Evolutionary conservation across 2,888 invertebrate genomes (phyloP).

Genomic region (Spialia ferax): DNA sequence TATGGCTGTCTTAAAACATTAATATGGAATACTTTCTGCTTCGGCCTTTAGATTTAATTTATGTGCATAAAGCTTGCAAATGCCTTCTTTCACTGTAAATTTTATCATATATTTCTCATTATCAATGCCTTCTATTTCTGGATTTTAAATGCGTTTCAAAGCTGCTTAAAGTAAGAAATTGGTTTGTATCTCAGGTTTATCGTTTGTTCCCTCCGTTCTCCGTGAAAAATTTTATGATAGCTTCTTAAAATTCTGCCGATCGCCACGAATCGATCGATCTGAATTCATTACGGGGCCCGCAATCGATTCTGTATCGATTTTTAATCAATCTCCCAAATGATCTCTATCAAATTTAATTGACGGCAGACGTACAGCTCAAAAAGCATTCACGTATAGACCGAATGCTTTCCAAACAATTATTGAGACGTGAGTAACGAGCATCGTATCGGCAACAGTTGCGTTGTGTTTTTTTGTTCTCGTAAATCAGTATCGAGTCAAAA

Average conservation of each 20-base stretch:
- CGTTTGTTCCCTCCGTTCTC: constrained; percentile 51
- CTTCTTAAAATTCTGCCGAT: constrained; percentile 61
- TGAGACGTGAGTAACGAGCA: constrained; percentile 55
- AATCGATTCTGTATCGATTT: constrained; percentile 71
- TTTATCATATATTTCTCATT: constrained; percentile 25
- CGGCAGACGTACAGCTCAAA: constrained; percentile 61
- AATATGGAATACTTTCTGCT: constrained; percentile 39
- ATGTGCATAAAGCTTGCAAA: constrained; percentile 32
- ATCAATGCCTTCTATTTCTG: constrained; percentile 27
- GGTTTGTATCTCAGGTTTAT: constrained; percentile 22
- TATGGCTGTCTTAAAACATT: constrained; percentile 33
- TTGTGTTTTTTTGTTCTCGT: constrained; percentile 42
- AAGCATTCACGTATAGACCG: constrained; percentile 40
- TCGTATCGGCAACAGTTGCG: constrained; percentile 48
- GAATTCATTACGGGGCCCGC: constrained; percentile 60
- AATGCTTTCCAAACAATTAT: constrained; percentile 49
- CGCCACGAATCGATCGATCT: constrained; percentile 43
- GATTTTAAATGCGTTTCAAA: constrained; percentile 16
- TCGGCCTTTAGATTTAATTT: constrained; percentile 32
- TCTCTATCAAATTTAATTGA: constrained; percentile 80
- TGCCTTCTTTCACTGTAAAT: constrained; percentile 8
- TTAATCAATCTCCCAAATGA: constrained; percentile 77
- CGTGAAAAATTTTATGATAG: constrained; percentile 41
- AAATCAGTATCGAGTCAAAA: constrained; percentile 39
- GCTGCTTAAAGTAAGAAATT: constrained; percentile 18